Base-by-base conservation (phyloP, 2,797 vertebrate species). In the Schizothorax lantsangensis region DNA sequence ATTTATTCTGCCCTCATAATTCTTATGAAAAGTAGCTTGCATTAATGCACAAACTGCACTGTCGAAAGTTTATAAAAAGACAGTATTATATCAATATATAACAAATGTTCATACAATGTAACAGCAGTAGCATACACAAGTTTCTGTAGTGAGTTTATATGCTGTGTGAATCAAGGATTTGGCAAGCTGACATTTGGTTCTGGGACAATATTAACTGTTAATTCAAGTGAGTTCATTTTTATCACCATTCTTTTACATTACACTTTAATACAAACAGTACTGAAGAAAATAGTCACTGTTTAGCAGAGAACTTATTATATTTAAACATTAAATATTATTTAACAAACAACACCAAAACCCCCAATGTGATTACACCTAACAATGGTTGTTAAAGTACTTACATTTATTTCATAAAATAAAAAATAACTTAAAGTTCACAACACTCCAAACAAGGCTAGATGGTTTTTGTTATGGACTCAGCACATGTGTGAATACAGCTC, bases 91-190 rank as follows among this genome's bases (percentile, higher is more conserved):
- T 38, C 23, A 7, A 77, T 21, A 6, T 12, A 40, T 40, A 38
- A 71, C 3, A 36, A 23, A 21, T 38, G 49, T 54, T 57, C 19
- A 57, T 23, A 23, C 19, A 83, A 21, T 0, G 1, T 49, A 36
- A 36, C 12, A 3, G n/a, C 38, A 4, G 2, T 30, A 54, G 19
- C 49, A 54, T 12, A 14, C 30, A 78, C 10, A 38, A 73, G 84
- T 91, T 89, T 82, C 30, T 84, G 89, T 30, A 0, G 43, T 85
- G 84, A 43, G 2, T 0, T 26, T 26, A 19, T 5, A 84, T 19
- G 59, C 64, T 89, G 92, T 93, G 91, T 91, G 91, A 90, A 85
- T 84, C 66, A 71, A 81, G 64, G 10, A 0, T 62, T 83, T 75
- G 17, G 9, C 5, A 77, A 52, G 30, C 4, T 84, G 21, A 52